phyloP scores from a whole-genome alignment of 2,113 vertebrate species.

The Desmodus rotundus region DNA sequence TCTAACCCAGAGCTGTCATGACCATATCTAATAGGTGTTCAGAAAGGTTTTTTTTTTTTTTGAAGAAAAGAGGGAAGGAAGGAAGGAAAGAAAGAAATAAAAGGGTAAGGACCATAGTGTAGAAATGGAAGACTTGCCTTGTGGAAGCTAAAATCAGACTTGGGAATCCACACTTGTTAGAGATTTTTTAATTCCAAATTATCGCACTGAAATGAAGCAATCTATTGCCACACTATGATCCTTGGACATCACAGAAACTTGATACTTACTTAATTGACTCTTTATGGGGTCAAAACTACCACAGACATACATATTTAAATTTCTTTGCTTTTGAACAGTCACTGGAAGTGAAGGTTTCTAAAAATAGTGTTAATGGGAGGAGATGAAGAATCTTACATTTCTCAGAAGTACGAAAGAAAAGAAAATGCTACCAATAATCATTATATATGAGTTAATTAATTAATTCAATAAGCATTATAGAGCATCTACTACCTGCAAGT shows the following conservation, averaged over 20 bases:
- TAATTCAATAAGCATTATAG: neutral
- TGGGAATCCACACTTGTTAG: neutral
- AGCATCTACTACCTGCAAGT: neutral
- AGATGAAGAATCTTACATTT: slow-evolving; percentile 38
- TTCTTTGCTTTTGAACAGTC: slow-evolving; percentile 72
- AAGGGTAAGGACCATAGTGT: no score
- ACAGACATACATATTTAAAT: slow-evolving; percentile 67
- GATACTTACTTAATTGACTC: neutral
- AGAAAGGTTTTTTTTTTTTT: neutral
- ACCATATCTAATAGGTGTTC: neutral
- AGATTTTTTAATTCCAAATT: neutral
- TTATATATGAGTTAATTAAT: neutral
- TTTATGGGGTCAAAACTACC: slow-evolving; percentile 42
- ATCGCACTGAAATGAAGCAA: neutral
- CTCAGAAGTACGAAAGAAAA: neutral
- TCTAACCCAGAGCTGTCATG: neutral
- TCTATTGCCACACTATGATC: neutral
- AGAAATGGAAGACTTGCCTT: neutral
- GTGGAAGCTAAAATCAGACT: neutral
- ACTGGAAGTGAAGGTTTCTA: slow-evolving; percentile 67
- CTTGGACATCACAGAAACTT: neutral
- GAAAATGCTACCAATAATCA: neutral
- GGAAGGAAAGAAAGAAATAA: neutral
- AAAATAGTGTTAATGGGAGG: slow-evolving; percentile 43
- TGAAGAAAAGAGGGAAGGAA: neutral